Base-by-base conservation (phyloP, 2,113 vertebrate species). In the Pomatorhinus ruficollis region DNA sequence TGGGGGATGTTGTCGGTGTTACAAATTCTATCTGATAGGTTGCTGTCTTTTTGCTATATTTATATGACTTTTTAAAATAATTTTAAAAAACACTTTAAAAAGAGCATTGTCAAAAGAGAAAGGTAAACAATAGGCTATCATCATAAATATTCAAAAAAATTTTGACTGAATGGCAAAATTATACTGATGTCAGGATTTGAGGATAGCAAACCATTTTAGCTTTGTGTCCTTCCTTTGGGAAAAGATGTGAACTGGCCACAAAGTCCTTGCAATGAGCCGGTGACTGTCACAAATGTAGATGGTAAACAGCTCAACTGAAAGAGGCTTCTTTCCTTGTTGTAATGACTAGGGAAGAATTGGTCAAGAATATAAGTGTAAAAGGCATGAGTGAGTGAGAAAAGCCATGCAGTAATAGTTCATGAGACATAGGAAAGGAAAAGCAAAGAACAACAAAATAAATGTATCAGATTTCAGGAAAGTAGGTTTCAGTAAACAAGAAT, bases 1-100 rank as follows among this genome's bases (percentile, higher is more conserved):
- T 74, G 27, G 5, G 3, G 13, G 1, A 56, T 1, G 0, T 31
- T 42, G 5, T 39, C 17, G 70, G 4, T 56, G 9, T 63, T 39
- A 45, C 15, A 27, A 69, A 81, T 77, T 77, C 17, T 80, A 24
- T 68, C 15, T 57, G 8, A 69, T 16, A 59, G 4, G 20, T 24
- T 64, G 9, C 28, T 90, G 21, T 20, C 15, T 63, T 70, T 84
- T 77, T 75, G 28, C 5, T 37, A 13, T 24, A 53, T 3, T 31
- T 63, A 10, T 7, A 27, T 33, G 12, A 28, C 9, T 64, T 22
- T 87, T 57, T 31, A 53, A 79, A 87, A 39, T 52, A 81, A 72
- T 68, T 53, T 11, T 25, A 17, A 47, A 71, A 40, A 35, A 23
- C 27, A 16, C 56, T 52, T 45, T 5, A 8, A 50, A 61, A 24